Percentiles rank a stretch among this genome's conserved stretches.
phyloP scores from a whole-genome alignment of 2,797 vertebrate species.

The Limosa lapponica region DNA sequence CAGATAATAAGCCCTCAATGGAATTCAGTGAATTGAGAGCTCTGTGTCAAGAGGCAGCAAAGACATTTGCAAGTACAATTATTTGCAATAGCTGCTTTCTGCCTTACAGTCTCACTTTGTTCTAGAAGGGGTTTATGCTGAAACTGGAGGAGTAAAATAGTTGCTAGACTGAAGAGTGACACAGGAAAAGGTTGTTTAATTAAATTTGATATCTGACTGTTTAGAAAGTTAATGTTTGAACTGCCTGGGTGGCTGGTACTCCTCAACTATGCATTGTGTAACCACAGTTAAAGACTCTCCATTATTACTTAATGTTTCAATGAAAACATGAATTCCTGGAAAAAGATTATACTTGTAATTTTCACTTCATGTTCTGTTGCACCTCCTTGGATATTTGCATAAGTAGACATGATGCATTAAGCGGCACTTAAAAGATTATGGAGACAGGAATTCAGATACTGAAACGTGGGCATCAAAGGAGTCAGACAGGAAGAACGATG shows the following conservation, averaged over 20 bases:
- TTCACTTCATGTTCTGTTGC: not conserved
- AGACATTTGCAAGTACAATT: slow-evolving; percentile 49
- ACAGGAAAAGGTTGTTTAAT: not conserved
- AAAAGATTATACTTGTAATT: not conserved
- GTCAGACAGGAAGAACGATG: not conserved
- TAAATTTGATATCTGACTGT: not conserved
- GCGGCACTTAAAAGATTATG: not conserved
- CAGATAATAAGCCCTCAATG: slow-evolving; percentile 35
- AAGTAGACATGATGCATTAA: not conserved
- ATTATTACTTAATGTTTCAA: not conserved
- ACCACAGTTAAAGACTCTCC: not conserved
- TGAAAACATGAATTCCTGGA: not conserved
- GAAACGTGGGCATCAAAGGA: not conserved
- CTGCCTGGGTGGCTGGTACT: not conserved
- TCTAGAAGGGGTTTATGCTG: not conserved
- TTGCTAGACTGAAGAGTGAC: not conserved
- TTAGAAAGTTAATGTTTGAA: not conserved
- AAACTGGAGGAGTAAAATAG: slow-evolving; percentile 17
- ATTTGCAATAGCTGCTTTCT: slow-evolving; percentile 28
- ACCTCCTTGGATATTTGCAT: not conserved
- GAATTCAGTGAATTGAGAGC: slow-evolving; percentile 43
- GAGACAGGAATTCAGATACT: not conserved
- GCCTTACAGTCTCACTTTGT: not conserved
- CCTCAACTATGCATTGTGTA: not conserved
- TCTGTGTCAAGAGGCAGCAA: slow-evolving; percentile 56